Base-by-base conservation (phyloP, 2,113 vertebrate genomes). In the Pelobates fuscus region DNA sequence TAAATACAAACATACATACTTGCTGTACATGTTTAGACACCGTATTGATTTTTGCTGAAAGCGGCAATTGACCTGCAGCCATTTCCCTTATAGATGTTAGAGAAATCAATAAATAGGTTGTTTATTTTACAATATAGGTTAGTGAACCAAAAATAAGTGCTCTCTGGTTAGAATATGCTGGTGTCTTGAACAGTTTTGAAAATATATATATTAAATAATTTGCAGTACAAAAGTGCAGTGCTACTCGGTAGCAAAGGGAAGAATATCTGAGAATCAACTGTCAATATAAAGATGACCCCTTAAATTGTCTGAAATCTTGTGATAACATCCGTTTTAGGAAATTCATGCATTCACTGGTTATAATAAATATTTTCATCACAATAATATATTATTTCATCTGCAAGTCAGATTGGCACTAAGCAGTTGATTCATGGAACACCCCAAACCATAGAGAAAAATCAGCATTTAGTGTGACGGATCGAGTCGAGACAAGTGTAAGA, bases 211-310 rank as follows among this genome's bases (percentile, higher is more conserved):
- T 67, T 67, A 55, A 49, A 67, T 52, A 52, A 59, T 32, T 60
- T 32, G 15, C 54, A 67, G 63, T 76, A 67, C 29, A 76, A 67
- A 75, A 75, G 62, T 75, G 62, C 32, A 75, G 21, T 67, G 63
- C 72, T 76, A 76, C 72, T 67, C 60, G 54, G 72, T 76, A 76
- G 72, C 72, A 67, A 76, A 61, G 24, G 30, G 52, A 75, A 67
- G 32, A 74, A n/a, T 25, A 29, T 58, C 30, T 54, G 52, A 73
- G 61, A 10, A 29, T 65, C 49, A 27, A 23, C 26, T 57, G 41
- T 43, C 63, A 20, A 65, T 27, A 24, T 7, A 20, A 73, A 57
- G 3, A 25, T 25, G 57, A 8, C 8, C 44, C 44, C 10, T 15
- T 49, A 49, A 49, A 49, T 49, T 15, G 17, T 17, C 20, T 55